Conservation (phyloP, 37 sponge, comb jelly and placozoan species). For the Halichondria panicea region DNA sequence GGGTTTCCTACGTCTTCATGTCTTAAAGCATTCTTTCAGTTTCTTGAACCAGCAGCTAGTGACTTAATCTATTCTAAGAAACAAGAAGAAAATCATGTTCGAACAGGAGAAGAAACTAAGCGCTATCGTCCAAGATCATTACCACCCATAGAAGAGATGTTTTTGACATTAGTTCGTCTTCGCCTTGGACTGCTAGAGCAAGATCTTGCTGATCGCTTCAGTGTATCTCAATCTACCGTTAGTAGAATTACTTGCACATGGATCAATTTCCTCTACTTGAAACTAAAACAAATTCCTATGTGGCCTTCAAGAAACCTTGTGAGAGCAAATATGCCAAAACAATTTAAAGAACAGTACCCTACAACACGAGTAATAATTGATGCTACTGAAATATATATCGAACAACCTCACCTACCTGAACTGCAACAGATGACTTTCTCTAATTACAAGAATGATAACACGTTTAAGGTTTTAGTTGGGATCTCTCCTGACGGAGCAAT, state of each 20-base stretch:
- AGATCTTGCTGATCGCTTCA: slow-evolving; percentile 23
- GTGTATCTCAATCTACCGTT: slow-evolving; percentile 36
- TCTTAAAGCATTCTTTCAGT: too few relatives aligned
- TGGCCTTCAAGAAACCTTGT: slow-evolving; percentile 33
- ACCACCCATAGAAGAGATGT: slow-evolving; percentile 14
- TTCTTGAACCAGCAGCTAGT: too few relatives aligned
- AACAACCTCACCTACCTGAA: slow-evolving; percentile 30
- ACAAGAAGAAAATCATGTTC: too few relatives aligned
- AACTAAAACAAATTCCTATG: slow-evolving; percentile 19
- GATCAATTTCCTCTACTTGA: slow-evolving; percentile 33
- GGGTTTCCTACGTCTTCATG: too few relatives aligned
- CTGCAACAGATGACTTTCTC: slow-evolving; percentile 49
- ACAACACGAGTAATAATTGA: slow-evolving; percentile 35
- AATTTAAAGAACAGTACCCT: slow-evolving; percentile 30
- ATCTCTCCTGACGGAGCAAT: slow-evolving; percentile 52
- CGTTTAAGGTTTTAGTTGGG: slow-evolving; percentile 55
- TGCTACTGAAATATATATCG: slow-evolving; percentile 45
- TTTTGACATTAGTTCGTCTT: slow-evolving; percentile 23
- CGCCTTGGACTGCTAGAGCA: slow-evolving; percentile 13
- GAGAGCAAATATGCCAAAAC: slow-evolving; percentile 9
- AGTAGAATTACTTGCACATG: slow-evolving; percentile 8
- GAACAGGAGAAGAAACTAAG: too few relatives aligned
- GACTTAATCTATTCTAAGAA: too few relatives aligned
- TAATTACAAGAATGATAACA: slow-evolving; percentile 55
- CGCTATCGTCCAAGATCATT: slow-evolving; percentile 3